Base-by-base conservation (phyloP, 1,140 invertebrate genomes). In the Meloidogyne floridensis region DNA sequence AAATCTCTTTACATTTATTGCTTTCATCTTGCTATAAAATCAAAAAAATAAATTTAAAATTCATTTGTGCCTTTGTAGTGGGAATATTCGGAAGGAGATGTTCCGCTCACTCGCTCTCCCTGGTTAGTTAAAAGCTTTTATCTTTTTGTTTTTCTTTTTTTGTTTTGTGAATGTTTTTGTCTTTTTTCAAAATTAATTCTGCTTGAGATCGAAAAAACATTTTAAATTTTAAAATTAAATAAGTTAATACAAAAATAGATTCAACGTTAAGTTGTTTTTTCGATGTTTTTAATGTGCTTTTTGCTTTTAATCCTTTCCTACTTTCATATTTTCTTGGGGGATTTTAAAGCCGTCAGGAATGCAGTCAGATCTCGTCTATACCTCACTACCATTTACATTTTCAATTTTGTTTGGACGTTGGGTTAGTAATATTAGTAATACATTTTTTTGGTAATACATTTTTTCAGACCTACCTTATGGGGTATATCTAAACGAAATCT, bases 41-140 rank as follows among this genome's bases (percentile, higher is more conserved):
- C 32, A 32, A 32, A 32, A 32, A 32, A 81, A 6, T 80, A n/a
- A 47, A 9, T 10, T 20, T 8, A 70, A 71, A 82, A 20, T 74
- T 70, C 20, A 73, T 69, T 83, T 73, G 42, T 82, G 56, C 15
- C 80, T 82, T 82, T 82, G 81, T 82, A 83, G 82, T 83, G 82
- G 82, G 81, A 83, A 77, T 54, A 51, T 54, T 73, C 20, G n/a
- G 73, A 82, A 69, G 73, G 81, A 15, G 80, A 83, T 47, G 81
- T 83, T 56, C 73, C 59, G 7, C 72, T 83, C 11, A 85, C 83
- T 77, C 82, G 82, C 13, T 83, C 82, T 51, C 82, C 82, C 43
- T 83, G 82, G 82, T 83, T 42, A 82, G 82, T 83, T 83, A 65
- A 47, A 47, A 70, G 59, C 74, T 81, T 81, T 54, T 4, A 20